Conservation (phyloP, 2,888 invertebrate species). For the Nomada hirtipes region DNA sequence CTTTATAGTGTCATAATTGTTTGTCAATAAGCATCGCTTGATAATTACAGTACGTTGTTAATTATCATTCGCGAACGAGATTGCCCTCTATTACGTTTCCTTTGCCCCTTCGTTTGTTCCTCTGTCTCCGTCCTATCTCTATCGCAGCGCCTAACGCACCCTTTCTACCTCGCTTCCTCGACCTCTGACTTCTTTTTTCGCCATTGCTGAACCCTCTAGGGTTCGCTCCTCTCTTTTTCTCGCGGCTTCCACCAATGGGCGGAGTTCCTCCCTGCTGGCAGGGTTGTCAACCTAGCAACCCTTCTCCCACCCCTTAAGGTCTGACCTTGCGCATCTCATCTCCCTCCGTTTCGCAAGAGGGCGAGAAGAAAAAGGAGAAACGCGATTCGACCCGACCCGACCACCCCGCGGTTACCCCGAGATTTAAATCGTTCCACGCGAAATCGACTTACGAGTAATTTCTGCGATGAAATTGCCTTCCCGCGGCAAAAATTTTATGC, state of each 20-base stretch:
- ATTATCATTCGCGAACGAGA: conserved; percentile 62
- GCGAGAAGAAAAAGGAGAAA: conserved; percentile 62
- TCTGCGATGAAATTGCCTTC: conserved; percentile 44
- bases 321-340: conserved; percentile 74
- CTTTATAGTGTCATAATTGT: conserved; percentile 50
- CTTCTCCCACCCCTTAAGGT: conserved; percentile 73
- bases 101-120: conserved; percentile 4
- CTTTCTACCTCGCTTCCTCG: background rate
- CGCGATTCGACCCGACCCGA: conserved; percentile 38
- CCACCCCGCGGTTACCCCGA: conserved; percentile 62
- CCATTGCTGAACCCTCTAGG: conserved; percentile 58
- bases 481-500: conserved; percentile 22
- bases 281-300: conserved; percentile 76
- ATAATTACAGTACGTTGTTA: conserved; percentile 61
- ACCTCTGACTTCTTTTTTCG: conserved; percentile 50
- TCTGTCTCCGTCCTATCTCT: conserved; percentile 4
- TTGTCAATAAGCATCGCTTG: conserved; percentile 25
- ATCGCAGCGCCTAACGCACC: background rate
- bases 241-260: conserved; percentile 76
- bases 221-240: conserved; percentile 67
- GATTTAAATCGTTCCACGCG: conserved; percentile 66
- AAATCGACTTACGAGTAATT: conserved; percentile 64
- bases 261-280: conserved; percentile 74
- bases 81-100: conserved; percentile 40
- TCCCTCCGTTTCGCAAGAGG: conserved; percentile 53